phyloP scores from a whole-genome alignment of 2,888 invertebrate species.

The Apodemia mormo region DNA sequence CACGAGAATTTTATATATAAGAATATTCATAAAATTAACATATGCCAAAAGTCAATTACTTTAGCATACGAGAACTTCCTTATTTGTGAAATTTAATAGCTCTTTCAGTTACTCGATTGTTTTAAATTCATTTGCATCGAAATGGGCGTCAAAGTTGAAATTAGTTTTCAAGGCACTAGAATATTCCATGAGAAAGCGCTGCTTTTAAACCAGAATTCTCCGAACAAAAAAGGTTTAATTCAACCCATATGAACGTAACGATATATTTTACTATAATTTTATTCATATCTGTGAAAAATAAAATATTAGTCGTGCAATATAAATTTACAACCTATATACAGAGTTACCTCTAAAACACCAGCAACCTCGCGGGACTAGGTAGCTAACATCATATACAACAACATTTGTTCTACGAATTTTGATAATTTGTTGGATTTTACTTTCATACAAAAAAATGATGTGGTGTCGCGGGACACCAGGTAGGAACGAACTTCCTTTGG shows the following conservation, averaged over 20 bases:
- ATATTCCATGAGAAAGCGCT: slow-evolving; percentile 3
- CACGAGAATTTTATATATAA: no score
- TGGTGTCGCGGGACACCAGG: no score
- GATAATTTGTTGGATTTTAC: no score
- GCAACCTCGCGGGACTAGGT: no score
- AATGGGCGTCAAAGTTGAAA: slow-evolving; percentile 16
- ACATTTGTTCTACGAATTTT: no score
- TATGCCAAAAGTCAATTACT: no score
- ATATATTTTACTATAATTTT: neutral
- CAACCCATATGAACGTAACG: neutral
- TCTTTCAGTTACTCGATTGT: slow-evolving; percentile 10
- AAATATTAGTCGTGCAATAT: neutral
- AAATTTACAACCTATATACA: no score
- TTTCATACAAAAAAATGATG: no score
- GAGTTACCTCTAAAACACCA: no score
- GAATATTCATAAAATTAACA: no score
- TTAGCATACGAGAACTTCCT: neutral
- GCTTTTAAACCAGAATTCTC: neutral
- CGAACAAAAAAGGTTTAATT: neutral
- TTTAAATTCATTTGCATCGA: slow-evolving; percentile 17
- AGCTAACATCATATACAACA: no score
- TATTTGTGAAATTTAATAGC: neutral
- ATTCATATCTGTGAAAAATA: neutral
- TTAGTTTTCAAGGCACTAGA: slow-evolving; percentile 15
- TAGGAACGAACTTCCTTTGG: no score